These are phyloP conservation scores for Poeciliopsis turneri DNA, from an alignment of 2,797 vertebrate genomes.

Conservation along the genomic window DNA sequence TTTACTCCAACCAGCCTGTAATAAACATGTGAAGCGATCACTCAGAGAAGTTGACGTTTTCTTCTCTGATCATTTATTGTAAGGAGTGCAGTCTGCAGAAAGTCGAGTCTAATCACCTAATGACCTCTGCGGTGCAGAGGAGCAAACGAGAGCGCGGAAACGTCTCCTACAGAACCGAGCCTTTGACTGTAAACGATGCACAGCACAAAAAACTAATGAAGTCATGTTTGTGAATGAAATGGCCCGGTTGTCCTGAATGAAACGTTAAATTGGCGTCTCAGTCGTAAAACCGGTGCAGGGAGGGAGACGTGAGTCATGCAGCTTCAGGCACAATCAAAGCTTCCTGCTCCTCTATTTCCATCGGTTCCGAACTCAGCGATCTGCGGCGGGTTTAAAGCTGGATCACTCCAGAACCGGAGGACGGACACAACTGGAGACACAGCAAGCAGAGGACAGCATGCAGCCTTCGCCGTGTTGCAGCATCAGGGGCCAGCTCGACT, in stretches of 20 bases:
- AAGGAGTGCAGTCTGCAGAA: conserved; percentile 3
- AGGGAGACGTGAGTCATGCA: conserved; percentile 68
- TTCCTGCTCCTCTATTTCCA: conserved; percentile 49
- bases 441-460: background rate
- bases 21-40: background rate
- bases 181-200: background rate
- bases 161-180: conserved; percentile 5
- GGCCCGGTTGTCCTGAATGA: conserved; percentile 50
- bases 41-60: background rate
- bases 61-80: background rate
- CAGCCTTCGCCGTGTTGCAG: conserved; percentile 8
- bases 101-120: conserved; percentile 8
- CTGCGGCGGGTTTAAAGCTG: conserved; percentile 27
- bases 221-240: conserved; percentile 41
- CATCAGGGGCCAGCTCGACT: background rate
- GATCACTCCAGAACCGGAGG: conserved; percentile 9
- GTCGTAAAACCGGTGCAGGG: conserved; percentile 50
- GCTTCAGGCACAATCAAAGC: conserved; percentile 65
- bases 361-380: conserved; percentile 31
- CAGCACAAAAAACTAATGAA: conserved; percentile 34
- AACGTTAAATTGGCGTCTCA: conserved; percentile 48
- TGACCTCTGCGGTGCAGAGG: conserved; percentile 1
- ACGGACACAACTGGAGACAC: background rate
- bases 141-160: background rate
- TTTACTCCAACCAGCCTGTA: background rate